A percentile compares a stretch with the other conserved stretches of the same genome.
Conservation (phyloP, 2,888 invertebrate genomes). For the Lutraria lutraria region DNA sequence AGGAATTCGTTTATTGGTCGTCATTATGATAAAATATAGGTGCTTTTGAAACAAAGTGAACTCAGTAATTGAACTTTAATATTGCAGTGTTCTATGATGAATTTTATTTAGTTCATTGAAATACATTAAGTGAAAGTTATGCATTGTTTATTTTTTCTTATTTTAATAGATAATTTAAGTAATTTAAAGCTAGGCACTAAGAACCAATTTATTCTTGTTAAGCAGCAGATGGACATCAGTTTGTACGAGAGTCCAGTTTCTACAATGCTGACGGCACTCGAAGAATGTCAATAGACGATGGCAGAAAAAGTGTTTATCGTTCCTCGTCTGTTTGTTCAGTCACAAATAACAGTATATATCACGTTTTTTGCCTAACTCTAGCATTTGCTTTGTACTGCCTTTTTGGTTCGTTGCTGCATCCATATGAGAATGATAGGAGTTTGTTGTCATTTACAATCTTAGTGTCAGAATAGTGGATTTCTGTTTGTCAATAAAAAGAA, state of each 20-base stretch:
- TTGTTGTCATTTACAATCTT: constrained; percentile 1
- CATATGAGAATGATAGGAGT: not conserved
- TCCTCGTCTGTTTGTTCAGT: constrained; percentile 63
- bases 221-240: constrained; percentile 63
- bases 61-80: too few relatives aligned
- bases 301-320: constrained; percentile 71
- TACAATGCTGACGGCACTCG: constrained; percentile 68
- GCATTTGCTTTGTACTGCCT: constrained; percentile 26
- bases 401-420: constrained; percentile 20
- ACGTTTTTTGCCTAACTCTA: constrained; percentile 49
- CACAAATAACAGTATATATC: constrained; percentile 69
- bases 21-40: too few relatives aligned
- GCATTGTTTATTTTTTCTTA: not conserved
- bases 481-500: not conserved
- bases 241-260: constrained; percentile 68
- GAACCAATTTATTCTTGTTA: constrained; percentile 32
- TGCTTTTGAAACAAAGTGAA: too few relatives aligned
- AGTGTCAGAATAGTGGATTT: not conserved
- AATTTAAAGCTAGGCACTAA: constrained; percentile 4
- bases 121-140: not conserved
- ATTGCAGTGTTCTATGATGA: too few relatives aligned
- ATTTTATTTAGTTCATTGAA: too few relatives aligned
- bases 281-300: constrained; percentile 57
- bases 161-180: not conserved
- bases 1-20: too few relatives aligned